Conservation (phyloP, 1,140 invertebrate genomes). For the Tetragonula clypearis region DNA sequence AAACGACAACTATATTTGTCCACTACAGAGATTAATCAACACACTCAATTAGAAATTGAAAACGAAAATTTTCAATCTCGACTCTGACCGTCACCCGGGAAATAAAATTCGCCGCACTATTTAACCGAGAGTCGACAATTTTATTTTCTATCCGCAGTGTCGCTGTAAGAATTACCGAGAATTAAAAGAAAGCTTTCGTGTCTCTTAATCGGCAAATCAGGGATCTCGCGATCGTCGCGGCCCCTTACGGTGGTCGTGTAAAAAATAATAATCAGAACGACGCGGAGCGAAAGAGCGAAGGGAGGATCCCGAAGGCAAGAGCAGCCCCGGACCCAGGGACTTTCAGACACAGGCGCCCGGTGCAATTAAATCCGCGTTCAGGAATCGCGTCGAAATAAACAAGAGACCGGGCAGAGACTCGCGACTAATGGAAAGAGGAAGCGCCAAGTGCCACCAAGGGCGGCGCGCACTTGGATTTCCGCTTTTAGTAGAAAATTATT, state of each 20-base stretch:
- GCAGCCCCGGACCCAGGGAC: neutral
- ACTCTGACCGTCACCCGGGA: no score
- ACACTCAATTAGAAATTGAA: no score
- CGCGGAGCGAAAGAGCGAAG: neutral
- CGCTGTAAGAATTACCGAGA: no score
- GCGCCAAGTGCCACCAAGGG: slow-evolving; percentile 4
- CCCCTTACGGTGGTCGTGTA: neutral
- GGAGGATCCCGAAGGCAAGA: neutral
- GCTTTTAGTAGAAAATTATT: slow-evolving; percentile 43
- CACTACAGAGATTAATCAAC: no score
- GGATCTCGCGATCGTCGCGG: neutral
- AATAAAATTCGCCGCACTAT: no score
- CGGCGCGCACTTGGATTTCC: slow-evolving; percentile 31
- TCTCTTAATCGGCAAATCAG: slow-evolving; percentile 7
- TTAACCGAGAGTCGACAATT: no score
- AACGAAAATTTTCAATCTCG: no score
- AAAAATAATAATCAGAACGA: slow-evolving; percentile 22
- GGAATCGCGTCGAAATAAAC: slow-evolving; percentile 38
- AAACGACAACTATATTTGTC: no score
- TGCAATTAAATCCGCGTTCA: slow-evolving; percentile 37
- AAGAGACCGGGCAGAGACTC: slow-evolving; percentile 1
- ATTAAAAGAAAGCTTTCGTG: no score
- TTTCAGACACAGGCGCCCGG: slow-evolving; percentile 3
- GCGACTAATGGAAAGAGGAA: slow-evolving; percentile 34
- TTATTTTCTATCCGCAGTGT: no score